phyloP scores from a whole-genome alignment of 2,888 invertebrate genomes.

The Andrena camellia region DNA sequence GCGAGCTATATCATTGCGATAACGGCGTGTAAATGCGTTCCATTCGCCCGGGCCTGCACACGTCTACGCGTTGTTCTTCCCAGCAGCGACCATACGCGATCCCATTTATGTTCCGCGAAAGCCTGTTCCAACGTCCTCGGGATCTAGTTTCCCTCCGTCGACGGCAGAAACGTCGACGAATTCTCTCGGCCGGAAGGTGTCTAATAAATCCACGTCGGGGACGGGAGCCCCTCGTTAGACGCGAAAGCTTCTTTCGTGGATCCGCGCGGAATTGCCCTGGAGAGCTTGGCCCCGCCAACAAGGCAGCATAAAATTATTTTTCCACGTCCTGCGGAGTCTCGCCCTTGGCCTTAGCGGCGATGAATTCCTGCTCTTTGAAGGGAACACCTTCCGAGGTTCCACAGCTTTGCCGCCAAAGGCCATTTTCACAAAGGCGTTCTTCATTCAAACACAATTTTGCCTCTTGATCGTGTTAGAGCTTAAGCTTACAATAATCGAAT shows the following conservation, averaged over 20 bases:
- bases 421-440: no score
- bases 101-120: constrained; percentile 54
- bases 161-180: constrained; percentile 55
- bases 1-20: constrained; percentile 60
- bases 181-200: constrained; percentile 58
- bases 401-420: no score
- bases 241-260: constrained; percentile 43
- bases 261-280: background rate
- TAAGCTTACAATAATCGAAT: no score
- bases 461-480: no score
- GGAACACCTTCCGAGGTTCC: no score
- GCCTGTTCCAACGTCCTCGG: constrained; percentile 29
- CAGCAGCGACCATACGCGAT: constrained; percentile 32
- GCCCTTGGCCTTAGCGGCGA: background rate
- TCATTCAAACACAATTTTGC: no score
- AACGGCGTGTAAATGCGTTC: constrained; percentile 60
- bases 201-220: constrained; percentile 62
- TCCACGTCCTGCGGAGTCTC: background rate
- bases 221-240: constrained; percentile 59
- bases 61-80: constrained; percentile 47
- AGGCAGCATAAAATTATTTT: constrained; percentile 37
- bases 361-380: background rate
- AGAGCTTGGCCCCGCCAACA: background rate
- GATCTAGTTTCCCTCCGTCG: constrained; percentile 26
- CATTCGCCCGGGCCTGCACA: constrained; percentile 10